Conservation (phyloP, 1,140 invertebrate species). For the Pseudachorutes palmiensis region DNA sequence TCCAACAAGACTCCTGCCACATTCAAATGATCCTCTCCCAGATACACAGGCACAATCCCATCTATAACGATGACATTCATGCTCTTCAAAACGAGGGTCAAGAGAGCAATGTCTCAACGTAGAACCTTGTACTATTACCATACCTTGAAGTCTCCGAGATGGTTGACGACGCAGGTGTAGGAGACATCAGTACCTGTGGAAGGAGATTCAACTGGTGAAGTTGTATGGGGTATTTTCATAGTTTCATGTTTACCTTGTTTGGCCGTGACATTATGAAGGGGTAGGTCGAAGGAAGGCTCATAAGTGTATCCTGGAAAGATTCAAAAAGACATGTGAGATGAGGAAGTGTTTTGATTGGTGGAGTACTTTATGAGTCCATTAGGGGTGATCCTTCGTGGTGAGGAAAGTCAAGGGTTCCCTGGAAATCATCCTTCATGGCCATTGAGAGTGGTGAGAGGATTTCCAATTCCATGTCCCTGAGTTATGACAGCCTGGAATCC, state of each 20-base stretch:
- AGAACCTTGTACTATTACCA: no score
- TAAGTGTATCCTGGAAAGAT: constrained; percentile 30
- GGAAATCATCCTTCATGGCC: not conserved
- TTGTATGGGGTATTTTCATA: not conserved
- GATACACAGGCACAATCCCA: not conserved
- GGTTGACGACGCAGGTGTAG: constrained; percentile 81
- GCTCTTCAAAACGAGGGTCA: no score
- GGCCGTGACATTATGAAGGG: constrained; percentile 78
- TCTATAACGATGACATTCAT: no score
- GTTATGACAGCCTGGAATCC: not conserved
- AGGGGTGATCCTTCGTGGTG: constrained; percentile 11
- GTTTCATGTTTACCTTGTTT: constrained; percentile 54
- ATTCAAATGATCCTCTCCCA: not conserved
- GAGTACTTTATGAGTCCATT: constrained; percentile 17
- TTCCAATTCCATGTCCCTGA: not conserved
- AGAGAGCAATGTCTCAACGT: no score
- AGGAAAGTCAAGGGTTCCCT: no score
- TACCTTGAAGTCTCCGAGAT: constrained; percentile 75
- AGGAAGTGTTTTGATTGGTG: no score
- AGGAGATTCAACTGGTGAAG: not conserved
- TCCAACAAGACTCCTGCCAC: not conserved
- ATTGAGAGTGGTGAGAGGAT: not conserved
- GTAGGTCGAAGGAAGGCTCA: constrained; percentile 68
- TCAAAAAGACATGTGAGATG: not conserved
- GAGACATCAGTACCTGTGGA: constrained; percentile 56